Base-by-base conservation (phyloP, 2,113 vertebrate species). In the Solea senegalensis region DNA sequence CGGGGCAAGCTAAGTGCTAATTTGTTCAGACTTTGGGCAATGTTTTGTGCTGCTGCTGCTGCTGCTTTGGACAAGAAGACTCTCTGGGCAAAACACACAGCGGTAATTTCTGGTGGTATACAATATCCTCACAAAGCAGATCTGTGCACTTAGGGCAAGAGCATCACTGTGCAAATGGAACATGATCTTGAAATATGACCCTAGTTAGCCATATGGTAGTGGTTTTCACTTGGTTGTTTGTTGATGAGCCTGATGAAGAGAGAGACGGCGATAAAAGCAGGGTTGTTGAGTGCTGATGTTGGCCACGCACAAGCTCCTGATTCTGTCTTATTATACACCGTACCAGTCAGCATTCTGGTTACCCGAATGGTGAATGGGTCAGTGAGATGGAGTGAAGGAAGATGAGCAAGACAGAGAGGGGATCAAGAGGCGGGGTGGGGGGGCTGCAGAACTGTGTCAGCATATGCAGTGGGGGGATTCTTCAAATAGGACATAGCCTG, bases 401-500 rank as follows among this genome's bases (percentile, higher is more conserved):
- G 76, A 83, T 62, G 65, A 64, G 73, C 64, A 52, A 61, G 68
- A 60, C 62, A 65, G 28, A 26, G 68, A 65, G 60, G 41, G 51
- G 55, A 14, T 15, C 13, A 5, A 67, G 70, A 71, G 51, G 56
- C 8, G 39, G 56, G 27, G 53, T 9, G 75, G 62, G 64, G 44
- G 21, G 75, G 78, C 76, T 46, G 60, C 45, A 81, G 53, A 86
- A 84, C 76, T 78, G 82, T 89, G 89, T 88, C 87, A 89, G 87
- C 90, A 90, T 86, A 82, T 92, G 86, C 83, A 81, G 86, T 12
- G 34, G 63, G 68, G 68, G 85, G 78, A 77, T 68, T 84, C 70
- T 27, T 87, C 83, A 89, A 90, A 82, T 91, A 89, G 90, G 86
- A 62, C 80, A 85, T 63, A 74, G 85, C 86, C 85, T 57, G 64